Percentiles rank a stretch among this genome's conserved stretches.
Evolutionary conservation across 2,888 invertebrate species (phyloP).

Genomic region (Himalopsyche tibetana): DNA sequence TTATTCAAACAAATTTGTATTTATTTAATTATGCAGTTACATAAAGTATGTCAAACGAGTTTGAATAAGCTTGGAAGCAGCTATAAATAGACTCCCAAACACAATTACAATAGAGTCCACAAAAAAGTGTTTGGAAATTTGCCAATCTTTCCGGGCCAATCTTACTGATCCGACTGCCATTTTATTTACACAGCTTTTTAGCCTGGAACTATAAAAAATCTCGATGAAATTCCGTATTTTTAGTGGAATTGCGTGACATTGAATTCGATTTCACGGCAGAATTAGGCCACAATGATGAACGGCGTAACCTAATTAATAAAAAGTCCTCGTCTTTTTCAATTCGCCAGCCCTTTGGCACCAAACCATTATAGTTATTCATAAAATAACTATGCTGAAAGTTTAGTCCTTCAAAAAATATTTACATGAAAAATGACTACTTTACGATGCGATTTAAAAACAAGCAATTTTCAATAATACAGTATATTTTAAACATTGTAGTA

Average conservation of each 20-base stretch:
- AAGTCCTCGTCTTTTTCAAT: background rate
- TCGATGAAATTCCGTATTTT: conserved; percentile 29
- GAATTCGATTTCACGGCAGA: background rate
- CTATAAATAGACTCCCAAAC: conserved; percentile 50
- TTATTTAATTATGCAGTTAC: conserved; percentile 27
- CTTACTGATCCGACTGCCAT: conserved; percentile 53
- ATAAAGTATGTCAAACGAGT: conserved; percentile 39
- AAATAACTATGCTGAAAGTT: too few relatives aligned
- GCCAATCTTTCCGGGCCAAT: conserved; percentile 52
- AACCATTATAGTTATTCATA: too few relatives aligned
- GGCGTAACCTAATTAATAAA: conserved; percentile 11
- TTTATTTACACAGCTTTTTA: conserved; percentile 51
- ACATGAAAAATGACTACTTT: too few relatives aligned
- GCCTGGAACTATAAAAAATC: conserved; percentile 20
- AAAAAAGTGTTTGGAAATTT: conserved; percentile 56
- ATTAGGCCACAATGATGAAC: conserved; percentile 1
- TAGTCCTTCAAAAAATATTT: too few relatives aligned
- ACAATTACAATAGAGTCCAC: conserved; percentile 48
- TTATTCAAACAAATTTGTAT: conserved; percentile 20
- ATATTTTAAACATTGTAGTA: too few relatives aligned
- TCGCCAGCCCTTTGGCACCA: background rate
- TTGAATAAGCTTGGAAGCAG: background rate
- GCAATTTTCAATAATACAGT: too few relatives aligned
- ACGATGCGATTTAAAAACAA: too few relatives aligned
- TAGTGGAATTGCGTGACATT: conserved; percentile 2